phyloP scores from a whole-genome alignment of 35 echinoderm and acorn worm species.

The Apostichopus japonicus region DNA sequence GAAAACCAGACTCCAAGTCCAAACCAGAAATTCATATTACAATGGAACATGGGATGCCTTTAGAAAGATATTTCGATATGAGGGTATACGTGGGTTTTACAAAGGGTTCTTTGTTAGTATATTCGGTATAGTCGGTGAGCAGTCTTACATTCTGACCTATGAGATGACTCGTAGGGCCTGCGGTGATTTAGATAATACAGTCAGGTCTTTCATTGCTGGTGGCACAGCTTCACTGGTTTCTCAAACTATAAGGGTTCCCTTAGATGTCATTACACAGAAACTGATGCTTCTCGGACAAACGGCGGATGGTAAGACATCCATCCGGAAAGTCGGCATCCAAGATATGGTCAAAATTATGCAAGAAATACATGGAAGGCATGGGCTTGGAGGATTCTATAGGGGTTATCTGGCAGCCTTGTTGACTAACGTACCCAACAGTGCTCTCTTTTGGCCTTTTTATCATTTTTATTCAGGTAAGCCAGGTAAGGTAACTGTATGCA shows the following conservation, averaged over 20 bases:
- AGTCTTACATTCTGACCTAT: slow-evolving; percentile 91
- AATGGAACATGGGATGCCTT: slow-evolving; percentile 95
- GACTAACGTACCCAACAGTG: slow-evolving; percentile 95
- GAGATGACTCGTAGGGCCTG: slow-evolving; percentile 76
- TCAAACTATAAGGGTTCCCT: slow-evolving; percentile 87
- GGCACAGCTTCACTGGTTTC: slow-evolving; percentile 86
- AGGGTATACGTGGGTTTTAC: slow-evolving; percentile 88
- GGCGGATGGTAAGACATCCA: slow-evolving; percentile 50
- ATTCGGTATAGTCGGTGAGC: slow-evolving; percentile 80
- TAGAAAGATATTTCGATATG: slow-evolving; percentile 90
- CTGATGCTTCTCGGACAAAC: slow-evolving; percentile 87
- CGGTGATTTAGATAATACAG: slow-evolving; percentile 63
- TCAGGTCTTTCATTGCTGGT: slow-evolving; percentile 82
- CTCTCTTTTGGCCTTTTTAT: slow-evolving; percentile 99
- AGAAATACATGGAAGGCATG: slow-evolving; percentile 62
- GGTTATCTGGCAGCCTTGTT: slow-evolving; percentile 89
- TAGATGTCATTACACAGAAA: slow-evolving; percentile 87
- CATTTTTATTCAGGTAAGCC: slow-evolving; percentile 94
- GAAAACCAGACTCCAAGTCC: slow-evolving; percentile 94
- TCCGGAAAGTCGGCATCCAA: slow-evolving; percentile 65
- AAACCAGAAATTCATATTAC: slow-evolving; percentile 75
- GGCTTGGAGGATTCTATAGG: slow-evolving; percentile 84
- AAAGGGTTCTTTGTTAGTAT: slow-evolving; percentile 90
- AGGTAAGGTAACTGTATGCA: too few relatives aligned
- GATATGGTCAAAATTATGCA: slow-evolving; percentile 57